Conservation (phyloP, 1,140 invertebrate genomes). For the Brachionus plicatilis region DNA sequence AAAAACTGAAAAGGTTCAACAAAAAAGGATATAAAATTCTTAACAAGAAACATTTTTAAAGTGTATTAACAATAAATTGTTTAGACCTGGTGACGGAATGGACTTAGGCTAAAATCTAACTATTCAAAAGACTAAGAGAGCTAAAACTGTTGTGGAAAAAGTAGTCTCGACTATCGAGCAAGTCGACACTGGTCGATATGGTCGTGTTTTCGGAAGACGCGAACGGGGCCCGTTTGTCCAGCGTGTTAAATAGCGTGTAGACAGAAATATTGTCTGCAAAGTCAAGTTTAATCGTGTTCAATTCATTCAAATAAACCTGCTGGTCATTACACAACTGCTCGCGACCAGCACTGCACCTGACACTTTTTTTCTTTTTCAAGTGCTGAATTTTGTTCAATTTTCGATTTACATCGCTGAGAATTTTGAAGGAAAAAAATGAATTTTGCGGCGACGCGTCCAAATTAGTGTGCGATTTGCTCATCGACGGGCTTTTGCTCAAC, state of each 20-base stretch:
- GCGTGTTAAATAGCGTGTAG: not conserved
- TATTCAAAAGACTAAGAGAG: conserved; percentile 3
- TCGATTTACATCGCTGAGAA: not conserved
- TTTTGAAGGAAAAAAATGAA: not conserved
- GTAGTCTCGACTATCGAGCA: not conserved
- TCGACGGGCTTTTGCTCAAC: not conserved
- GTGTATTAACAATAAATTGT: not conserved
- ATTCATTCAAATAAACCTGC: not conserved
- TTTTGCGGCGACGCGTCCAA: not conserved
- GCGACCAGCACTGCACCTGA: not conserved
- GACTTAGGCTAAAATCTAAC: not conserved
- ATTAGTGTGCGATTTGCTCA: not conserved
- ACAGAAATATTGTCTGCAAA: not conserved
- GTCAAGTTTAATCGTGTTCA: not conserved
- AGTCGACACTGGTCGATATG: not conserved
- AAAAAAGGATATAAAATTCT: conserved; percentile 3
- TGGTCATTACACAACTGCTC: not conserved
- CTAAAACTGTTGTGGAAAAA: not conserved
- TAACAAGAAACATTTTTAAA: not conserved
- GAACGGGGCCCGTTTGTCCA: not conserved
- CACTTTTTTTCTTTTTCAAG: not conserved
- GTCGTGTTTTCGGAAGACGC: conserved; percentile 5
- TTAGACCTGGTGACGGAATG: not conserved
- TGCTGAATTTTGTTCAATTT: conserved; percentile 9
- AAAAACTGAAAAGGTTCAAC: not conserved